phyloP scores from a whole-genome alignment of 2,888 invertebrate genomes.

The Zootermopsis nevadensis region DNA sequence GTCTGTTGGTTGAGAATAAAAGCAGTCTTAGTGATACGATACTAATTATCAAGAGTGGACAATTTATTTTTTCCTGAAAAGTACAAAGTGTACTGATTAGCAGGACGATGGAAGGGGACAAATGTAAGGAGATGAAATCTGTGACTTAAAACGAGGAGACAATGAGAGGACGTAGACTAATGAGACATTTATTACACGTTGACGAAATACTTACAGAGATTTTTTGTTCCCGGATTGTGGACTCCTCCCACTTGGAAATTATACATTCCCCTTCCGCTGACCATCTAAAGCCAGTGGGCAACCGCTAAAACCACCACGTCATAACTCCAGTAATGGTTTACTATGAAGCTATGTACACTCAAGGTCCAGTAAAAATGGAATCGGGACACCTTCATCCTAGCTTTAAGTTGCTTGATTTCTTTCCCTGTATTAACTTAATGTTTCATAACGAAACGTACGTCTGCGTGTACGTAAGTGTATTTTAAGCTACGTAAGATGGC shows the following conservation, averaged over 20 bases:
- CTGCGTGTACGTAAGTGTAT: too few relatives aligned
- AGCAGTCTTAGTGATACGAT: not conserved
- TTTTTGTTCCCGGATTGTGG: not conserved
- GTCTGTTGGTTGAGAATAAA: too few relatives aligned
- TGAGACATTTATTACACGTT: conserved; percentile 38
- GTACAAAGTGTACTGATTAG: not conserved
- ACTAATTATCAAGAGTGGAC: conserved; percentile 3
- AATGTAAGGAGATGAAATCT: conserved; percentile 10
- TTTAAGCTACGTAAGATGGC: too few relatives aligned
- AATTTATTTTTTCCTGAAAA: not conserved
- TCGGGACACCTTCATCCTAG: too few relatives aligned
- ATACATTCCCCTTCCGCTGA: conserved; percentile 34
- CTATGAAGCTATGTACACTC: conserved; percentile 24
- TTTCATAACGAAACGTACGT: too few relatives aligned
- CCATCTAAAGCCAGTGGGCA: conserved; percentile 37
- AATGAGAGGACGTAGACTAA: conserved; percentile 11
- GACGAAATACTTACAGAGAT: conserved; percentile 30
- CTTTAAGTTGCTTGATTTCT: too few relatives aligned
- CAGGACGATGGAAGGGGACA: not conserved
- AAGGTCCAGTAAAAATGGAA: not conserved
- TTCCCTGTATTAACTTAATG: too few relatives aligned
- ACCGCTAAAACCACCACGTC: conserved; percentile 40
- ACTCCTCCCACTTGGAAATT: conserved; percentile 33
- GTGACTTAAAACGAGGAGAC: conserved; percentile 5
- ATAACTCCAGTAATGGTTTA: conserved; percentile 35